Percentiles rank a stretch among this genome's conserved stretches.
Evolutionary conservation across 92 coral and sea anemone genomes (phyloP).

Genomic region (Porites divaricata): DNA sequence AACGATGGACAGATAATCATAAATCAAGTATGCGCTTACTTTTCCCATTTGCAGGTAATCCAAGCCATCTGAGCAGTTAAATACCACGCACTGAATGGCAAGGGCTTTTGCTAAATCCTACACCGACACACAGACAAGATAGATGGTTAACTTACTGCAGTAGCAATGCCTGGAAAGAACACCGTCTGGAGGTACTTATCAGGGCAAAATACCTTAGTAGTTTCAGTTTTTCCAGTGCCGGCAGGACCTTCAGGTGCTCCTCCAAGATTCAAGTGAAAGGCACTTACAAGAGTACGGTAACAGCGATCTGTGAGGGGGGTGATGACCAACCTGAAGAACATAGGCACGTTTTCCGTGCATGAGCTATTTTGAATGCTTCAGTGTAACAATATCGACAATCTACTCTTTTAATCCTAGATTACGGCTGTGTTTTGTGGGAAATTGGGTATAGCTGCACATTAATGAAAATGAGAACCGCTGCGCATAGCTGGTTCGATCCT

Average conservation of each 20-base stretch:
- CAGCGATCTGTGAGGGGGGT: conserved; percentile 99
- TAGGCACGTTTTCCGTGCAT: no score
- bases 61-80: conserved; percentile 99
- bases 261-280: conserved; percentile 97
- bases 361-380: no score
- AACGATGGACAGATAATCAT: not conserved
- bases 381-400: no score
- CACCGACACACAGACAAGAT: not conserved
- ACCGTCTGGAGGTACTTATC: no score
- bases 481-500: no score
- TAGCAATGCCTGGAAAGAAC: no score
- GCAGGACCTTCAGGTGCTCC: conserved; percentile 99
- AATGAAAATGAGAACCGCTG: no score
- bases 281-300: conserved; percentile 98
- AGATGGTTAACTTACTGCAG: no score
- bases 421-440: no score
- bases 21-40: conserved; percentile 44
- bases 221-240: conserved; percentile 99
- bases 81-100: conserved; percentile 99
- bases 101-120: conserved; percentile 99
- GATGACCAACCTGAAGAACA: conserved; percentile 81
- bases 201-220: conserved; percentile 82
- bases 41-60: conserved; percentile 99
- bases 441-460: no score
- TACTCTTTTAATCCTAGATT: no score